A percentile compares a stretch with the other conserved stretches of the same genome.
Evolutionary conservation across 2,888 invertebrate genomes (phyloP).

Genomic region (Drosophila macrospina): DNA sequence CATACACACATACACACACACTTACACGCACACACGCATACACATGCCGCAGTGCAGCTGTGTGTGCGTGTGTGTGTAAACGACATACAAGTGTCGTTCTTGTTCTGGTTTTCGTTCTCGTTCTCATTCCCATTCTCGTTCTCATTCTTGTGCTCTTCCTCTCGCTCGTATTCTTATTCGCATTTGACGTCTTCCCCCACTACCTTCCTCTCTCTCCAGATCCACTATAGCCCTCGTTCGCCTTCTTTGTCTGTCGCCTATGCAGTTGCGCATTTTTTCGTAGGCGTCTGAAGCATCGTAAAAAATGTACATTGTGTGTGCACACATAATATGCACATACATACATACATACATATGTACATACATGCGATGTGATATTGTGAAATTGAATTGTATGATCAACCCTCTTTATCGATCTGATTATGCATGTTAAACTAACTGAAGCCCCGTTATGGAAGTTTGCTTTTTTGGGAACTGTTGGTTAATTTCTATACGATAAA

Average conservation of each 20-base stretch:
- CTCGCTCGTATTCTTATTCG: conserved; percentile 5
- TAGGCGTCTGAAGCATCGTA: conserved; percentile 66
- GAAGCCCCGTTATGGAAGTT: too few species aligned
- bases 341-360: not conserved
- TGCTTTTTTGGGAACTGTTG: too few species aligned
- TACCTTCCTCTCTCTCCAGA: not conserved
- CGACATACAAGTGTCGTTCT: conserved; percentile 73
- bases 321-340: not conserved
- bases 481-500: too few species aligned
- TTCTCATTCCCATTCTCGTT: conserved; percentile 42
- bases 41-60: conserved; percentile 33
- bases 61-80: conserved; percentile 38
- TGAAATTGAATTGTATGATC: too few species aligned
- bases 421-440: too few species aligned
- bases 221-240: not conserved
- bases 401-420: too few species aligned
- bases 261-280: conserved; percentile 78
- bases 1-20: conserved; percentile 19
- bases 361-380: not conserved
- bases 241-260: conserved; percentile 48
- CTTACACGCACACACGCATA: not conserved
- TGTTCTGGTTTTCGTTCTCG: conserved; percentile 46
- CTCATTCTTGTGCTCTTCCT: conserved; percentile 21
- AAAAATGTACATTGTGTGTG: conserved; percentile 12
- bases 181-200: not conserved